phyloP scores from a whole-genome alignment of 2,888 invertebrate species.

The Brachyopa scutellaris region DNA sequence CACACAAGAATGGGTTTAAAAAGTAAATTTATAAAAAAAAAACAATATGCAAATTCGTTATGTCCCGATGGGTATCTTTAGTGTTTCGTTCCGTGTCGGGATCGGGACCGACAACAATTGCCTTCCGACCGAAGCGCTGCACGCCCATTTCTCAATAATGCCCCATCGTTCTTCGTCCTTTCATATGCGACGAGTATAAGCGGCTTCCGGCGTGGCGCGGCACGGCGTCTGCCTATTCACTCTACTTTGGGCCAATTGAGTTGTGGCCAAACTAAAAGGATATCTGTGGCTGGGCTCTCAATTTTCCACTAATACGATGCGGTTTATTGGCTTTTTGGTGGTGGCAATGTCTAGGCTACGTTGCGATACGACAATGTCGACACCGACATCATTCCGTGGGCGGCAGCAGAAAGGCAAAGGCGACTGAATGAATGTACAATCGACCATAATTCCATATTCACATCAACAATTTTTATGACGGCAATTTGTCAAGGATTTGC shows the following conservation, averaged over 20 bases:
- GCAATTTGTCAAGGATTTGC: conserved; percentile 74
- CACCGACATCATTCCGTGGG: too few species aligned
- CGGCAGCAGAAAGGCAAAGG: not conserved
- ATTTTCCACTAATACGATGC: conserved; percentile 73
- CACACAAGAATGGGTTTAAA: conserved; percentile 8
- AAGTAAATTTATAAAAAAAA: not conserved
- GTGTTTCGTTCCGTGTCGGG: conserved; percentile 45
- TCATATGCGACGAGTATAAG: too few species aligned
- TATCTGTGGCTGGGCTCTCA: conserved; percentile 68
- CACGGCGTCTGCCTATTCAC: too few species aligned
- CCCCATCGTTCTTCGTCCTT: conserved; percentile 16
- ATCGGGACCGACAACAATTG: conserved; percentile 45
- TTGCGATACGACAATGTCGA: not conserved
- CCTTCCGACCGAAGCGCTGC: conserved; percentile 39
- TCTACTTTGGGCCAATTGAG: conserved; percentile 59
- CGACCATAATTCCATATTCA: conserved; percentile 69
- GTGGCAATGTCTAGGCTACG: not conserved
- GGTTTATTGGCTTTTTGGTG: conserved; percentile 74
- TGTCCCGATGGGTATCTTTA: conserved; percentile 67
- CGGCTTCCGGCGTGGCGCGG: conserved; percentile 27
- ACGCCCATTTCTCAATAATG: conserved; percentile 56
- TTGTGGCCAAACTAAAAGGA: conserved; percentile 73
- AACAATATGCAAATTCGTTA: conserved; percentile 64
- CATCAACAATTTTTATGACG: conserved; percentile 73
- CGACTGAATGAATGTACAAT: conserved; percentile 64